Evolutionary conservation across 1,140 invertebrate species (phyloP).

Genomic region (Drosophila bifasciata): DNA sequence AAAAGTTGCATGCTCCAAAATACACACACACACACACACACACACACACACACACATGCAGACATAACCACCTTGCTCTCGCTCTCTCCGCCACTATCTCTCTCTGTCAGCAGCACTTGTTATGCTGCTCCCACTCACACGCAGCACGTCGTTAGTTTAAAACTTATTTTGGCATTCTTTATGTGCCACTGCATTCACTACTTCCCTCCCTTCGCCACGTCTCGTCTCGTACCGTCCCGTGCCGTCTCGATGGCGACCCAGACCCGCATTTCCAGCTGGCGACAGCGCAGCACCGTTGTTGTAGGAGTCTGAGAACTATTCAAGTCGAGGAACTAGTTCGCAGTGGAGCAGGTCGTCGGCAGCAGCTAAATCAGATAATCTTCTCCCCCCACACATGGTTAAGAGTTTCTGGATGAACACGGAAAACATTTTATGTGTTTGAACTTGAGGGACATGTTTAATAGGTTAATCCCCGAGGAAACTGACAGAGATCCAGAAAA

Average conservation of each 20-base stretch:
- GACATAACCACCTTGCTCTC: conserved; percentile 45
- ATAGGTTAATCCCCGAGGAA: too few relatives aligned
- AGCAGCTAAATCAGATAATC: too few relatives aligned
- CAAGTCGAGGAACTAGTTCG: too few relatives aligned
- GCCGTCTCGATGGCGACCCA: conserved; percentile 73
- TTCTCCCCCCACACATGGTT: too few relatives aligned
- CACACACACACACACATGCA: conserved; percentile 7
- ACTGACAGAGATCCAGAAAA: neutral
- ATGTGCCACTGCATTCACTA: conserved; percentile 71
- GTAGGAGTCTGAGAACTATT: too few relatives aligned
- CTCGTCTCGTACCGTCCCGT: conserved; percentile 13
- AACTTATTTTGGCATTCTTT: conserved; percentile 82
- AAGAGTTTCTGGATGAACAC: too few relatives aligned
- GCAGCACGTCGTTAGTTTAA: conserved; percentile 69
- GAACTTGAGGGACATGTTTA: too few relatives aligned
- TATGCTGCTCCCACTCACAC: conserved; percentile 45
- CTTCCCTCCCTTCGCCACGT: conserved; percentile 47
- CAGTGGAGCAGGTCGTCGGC: too few relatives aligned
- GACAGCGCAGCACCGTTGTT: neutral
- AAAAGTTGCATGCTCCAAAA: conserved; percentile 76
- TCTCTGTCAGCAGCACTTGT: conserved; percentile 10
- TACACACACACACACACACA: conserved; percentile 42
- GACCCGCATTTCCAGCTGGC: conserved; percentile 67
- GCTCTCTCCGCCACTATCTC: conserved; percentile 33
- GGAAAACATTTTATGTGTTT: too few relatives aligned